Evolutionary conservation across 2,888 invertebrate species (phyloP), one percentile per base, ranked within the genome.

Genomic region (Acronicta aceris): DNA sequence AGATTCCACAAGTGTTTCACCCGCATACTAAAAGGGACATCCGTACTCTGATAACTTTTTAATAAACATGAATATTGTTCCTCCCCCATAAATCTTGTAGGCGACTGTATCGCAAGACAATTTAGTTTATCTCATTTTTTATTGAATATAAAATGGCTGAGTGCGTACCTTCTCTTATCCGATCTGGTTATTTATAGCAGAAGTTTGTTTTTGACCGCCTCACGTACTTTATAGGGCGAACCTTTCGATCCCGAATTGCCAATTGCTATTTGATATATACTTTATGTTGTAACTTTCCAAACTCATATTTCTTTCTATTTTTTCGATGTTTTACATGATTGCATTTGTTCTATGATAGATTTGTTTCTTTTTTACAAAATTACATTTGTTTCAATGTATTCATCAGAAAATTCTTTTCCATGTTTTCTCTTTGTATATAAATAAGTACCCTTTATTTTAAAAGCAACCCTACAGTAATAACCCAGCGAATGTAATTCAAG

Each of bases 141-240:
- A 93, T 93, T 93, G 92, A 92, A 93, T 90, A 92, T 92, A 93
- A 93, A 93, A 92, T 89, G 88, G 87, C 87, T 87, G 88, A 89
- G 82, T 89, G 88, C 86, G 87, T 91, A 90, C 91, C 91, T 91
- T 88, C 91, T 91, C 90, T 92, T 92, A 93, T 91, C 92, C 91
- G 92, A 91, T 91, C 86, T 88, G 88, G 91, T 93, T 93, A 94
- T 94, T 94, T 94, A 94, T 94, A 88, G 91, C 90, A 87, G 84
- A 93, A 93, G 91, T 94, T 94, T 93, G 93, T 93, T 92, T 92
- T 92, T 92, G 93, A 93, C 93, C 94, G 93, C 90, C 92, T 88
- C 94, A 93, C 94, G 94, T 94, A 92, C 89, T 93, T 92, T 93
- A 93, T 93, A 90, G 92, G 92, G 85, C 87, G 88, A 92, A 92